phyloP scores from a whole-genome alignment of 2,888 invertebrate genomes.

The Gerris lacustris region DNA sequence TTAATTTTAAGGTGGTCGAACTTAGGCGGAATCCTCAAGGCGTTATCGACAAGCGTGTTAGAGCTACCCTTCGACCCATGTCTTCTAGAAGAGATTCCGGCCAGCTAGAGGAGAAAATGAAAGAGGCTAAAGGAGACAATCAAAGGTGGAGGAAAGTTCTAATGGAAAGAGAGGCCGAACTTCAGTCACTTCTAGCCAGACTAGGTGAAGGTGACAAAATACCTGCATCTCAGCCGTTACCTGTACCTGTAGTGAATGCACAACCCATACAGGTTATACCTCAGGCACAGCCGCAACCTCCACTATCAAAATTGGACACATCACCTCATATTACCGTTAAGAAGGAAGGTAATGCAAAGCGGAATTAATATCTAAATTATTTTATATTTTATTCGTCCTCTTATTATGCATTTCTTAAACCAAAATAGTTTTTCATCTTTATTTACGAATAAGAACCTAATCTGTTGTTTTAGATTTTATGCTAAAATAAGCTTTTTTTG shows the following conservation, averaged over 20 bases:
- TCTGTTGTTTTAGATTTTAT: no score
- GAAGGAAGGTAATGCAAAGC: background rate
- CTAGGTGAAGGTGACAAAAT: conserved; percentile 45
- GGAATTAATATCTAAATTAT: no score
- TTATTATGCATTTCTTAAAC: no score
- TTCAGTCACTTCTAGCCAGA: conserved; percentile 54
- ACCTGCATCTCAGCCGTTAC: background rate
- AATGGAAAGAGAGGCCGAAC: conserved; percentile 49
- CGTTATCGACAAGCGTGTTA: conserved; percentile 65
- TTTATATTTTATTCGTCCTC: no score
- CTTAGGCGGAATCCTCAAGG: conserved; percentile 75
- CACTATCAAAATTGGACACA: background rate
- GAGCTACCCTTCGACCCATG: conserved; percentile 76
- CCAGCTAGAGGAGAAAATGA: conserved; percentile 68
- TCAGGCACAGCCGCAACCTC: background rate
- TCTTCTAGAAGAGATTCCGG: conserved; percentile 69
- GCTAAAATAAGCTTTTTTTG: no score
- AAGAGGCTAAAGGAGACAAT: conserved; percentile 73
- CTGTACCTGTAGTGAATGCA: background rate
- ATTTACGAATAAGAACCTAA: no score
- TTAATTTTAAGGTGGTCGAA: conserved; percentile 60
- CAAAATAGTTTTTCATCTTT: no score
- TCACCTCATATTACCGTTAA: conserved; percentile 1
- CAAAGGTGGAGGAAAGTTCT: conserved; percentile 65
- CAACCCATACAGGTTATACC: background rate